Base-by-base conservation (phyloP, 2,797 vertebrate species). In the Natrix natrix region DNA sequence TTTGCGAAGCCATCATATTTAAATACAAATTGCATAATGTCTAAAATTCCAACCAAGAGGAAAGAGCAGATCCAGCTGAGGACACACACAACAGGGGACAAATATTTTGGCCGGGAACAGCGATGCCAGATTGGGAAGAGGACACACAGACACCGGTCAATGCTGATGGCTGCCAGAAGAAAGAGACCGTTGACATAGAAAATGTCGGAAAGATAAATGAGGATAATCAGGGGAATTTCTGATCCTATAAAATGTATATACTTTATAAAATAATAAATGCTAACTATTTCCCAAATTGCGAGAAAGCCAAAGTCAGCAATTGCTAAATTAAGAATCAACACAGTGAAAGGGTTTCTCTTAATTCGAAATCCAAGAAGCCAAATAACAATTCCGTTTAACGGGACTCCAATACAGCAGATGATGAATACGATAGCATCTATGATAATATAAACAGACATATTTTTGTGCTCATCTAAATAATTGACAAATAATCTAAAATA, bases 161-260 rank as follows among this genome's bases (percentile, higher is more conserved):
- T 83, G 8, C 96, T 95, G 93, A 96, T 94, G 61, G 95, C 90
- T 0, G 94, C 94, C 89, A 96, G 90, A 28, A 97, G 95, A 90
- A 95, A 63, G 48, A 94, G 94, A 16, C 91, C 74, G 12, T 55
- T 90, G 8, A 10, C 28, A 16, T 92, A 90, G 17, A 61, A 20
- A 0, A 26, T 32, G 13, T 2, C 28, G 63, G 4, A 1, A 8
- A 14, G 28, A 48, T 48, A 48, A 48, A 48, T 48, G 48, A 48
- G 48, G 48, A 48, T 48, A 3, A 48, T 48, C 48, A 48, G 48
- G 48, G 5, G 48, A 48, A 48, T 48, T 48, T 3, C 3, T 48
- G 48, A 5, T 48, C 3, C 5, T 48, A 48, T 48, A 5, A 5
- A 48, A 48, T 48, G 48, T 48, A 48, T 48, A 48, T 48, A 5